phyloP scores from a whole-genome alignment of 2,797 vertebrate species.

The Capromys pilorides region DNA sequence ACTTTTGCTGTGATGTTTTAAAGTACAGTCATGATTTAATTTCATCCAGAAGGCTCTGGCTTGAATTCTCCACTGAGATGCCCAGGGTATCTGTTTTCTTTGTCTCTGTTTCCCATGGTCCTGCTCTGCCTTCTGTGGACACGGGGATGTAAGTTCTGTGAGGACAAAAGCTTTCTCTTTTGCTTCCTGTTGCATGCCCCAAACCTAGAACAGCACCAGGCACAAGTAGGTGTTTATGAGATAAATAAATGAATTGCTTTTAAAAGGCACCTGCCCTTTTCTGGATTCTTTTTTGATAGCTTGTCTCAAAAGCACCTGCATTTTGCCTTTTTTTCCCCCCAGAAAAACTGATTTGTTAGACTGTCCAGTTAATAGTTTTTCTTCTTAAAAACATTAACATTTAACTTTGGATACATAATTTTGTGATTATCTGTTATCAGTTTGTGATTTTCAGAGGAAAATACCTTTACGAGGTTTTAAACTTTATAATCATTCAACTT shows the following conservation, averaged over 20 bases:
- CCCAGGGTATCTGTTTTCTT: neutral
- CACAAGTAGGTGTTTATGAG: constrained; percentile 16
- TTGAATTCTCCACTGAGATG: neutral
- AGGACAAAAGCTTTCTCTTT: constrained; percentile 52
- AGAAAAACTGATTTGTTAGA: neutral
- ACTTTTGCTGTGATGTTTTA: constrained; percentile 24
- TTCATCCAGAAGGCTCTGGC: neutral
- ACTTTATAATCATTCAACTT: neutral
- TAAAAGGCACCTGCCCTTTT: neutral
- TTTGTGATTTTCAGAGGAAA: constrained; percentile 36
- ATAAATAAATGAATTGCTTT: constrained; percentile 14
- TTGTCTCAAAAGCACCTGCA: constrained; percentile 2
- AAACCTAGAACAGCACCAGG: constrained; percentile 16
- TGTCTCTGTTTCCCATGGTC: neutral
- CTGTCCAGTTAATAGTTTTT: neutral
- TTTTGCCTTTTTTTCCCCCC: neutral
- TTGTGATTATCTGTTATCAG: neutral
- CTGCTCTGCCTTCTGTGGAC: neutral
- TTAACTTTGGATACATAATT: neutral
- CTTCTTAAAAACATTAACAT: neutral
- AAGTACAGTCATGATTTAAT: neutral
- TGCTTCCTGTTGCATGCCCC: neutral
- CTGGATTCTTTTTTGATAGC: neutral
- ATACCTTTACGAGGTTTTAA: constrained; percentile 53
- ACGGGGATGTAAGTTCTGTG: neutral